Evolutionary conservation across 1,140 invertebrate genomes (phyloP).

Genomic region (Proales similis): DNA sequence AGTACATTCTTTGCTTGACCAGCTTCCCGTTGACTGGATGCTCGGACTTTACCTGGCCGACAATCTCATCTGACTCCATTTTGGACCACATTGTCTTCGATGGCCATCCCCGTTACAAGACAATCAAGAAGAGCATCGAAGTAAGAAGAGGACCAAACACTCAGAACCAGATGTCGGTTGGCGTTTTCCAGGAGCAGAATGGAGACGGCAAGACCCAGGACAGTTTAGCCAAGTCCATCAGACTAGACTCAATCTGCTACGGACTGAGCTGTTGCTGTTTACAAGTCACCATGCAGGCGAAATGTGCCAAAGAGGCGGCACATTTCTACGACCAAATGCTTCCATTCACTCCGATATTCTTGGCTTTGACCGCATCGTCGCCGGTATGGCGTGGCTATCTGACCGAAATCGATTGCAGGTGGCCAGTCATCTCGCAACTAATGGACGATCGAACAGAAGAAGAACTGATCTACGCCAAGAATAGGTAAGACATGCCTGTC

Average conservation of each 20-base stretch:
- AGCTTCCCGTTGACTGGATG: constrained; percentile 80
- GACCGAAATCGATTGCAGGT: constrained; percentile 89
- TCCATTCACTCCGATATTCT: constrained; percentile 90
- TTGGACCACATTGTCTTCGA: constrained; percentile 82
- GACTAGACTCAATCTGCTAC: constrained; percentile 98
- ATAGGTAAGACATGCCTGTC: constrained; percentile 71
- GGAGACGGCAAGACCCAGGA: no score
- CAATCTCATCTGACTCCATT: constrained; percentile 58
- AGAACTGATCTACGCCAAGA: constrained; percentile 69
- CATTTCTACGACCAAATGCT: constrained; percentile 93
- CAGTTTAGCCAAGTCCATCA: no score
- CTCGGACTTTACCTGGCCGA: constrained; percentile 77
- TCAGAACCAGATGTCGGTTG: not conserved
- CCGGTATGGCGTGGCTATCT: constrained; percentile 86
- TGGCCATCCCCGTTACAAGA: constrained; percentile 85
- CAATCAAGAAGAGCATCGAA: constrained; percentile 84
- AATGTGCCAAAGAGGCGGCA: constrained; percentile 88
- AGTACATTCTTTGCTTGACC: constrained; percentile 79
- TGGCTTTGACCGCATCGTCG: constrained; percentile 89
- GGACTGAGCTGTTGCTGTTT: constrained; percentile 98
- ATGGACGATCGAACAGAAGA: constrained; percentile 91
- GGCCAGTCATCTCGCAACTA: constrained; percentile 86
- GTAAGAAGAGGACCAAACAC: constrained; percentile 84
- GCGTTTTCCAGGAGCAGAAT: not conserved
- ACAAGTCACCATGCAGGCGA: constrained; percentile 79